These are phyloP conservation scores for Sialis fuliginosa DNA, from an alignment of 2,888 invertebrate species.

Conservation along the genomic window DNA sequence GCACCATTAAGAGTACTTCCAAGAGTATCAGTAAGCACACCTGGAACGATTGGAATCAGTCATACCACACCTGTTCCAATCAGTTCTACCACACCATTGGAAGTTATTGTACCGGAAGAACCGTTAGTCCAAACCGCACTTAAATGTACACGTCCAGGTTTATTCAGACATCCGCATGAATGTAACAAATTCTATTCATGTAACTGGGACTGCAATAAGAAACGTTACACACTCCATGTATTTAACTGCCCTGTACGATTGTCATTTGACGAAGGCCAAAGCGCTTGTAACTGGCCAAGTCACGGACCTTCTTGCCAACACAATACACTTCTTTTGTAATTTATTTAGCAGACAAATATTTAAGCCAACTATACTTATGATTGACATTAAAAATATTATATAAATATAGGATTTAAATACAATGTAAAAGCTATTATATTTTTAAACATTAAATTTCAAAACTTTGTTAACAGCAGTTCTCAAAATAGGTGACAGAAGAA, in stretches of 20 bases:
- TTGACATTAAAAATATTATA: no score
- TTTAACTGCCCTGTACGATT: slow-evolving; percentile 66
- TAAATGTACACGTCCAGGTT: slow-evolving; percentile 40
- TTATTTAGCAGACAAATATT: background rate
- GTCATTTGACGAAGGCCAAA: slow-evolving; percentile 53
- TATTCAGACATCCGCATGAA: slow-evolving; percentile 53
- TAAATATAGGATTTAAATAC: no score
- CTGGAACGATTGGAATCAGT: background rate
- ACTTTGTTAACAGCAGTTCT: no score
- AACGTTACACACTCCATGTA: slow-evolving; percentile 53
- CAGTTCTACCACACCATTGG: slow-evolving; percentile 17
- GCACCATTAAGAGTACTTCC: background rate
- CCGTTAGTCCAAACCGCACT: slow-evolving; percentile 42
- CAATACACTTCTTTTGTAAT: slow-evolving; percentile 33
- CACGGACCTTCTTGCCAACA: slow-evolving; percentile 61
- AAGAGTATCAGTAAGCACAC: slow-evolving; percentile 1
- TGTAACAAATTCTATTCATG: slow-evolving; percentile 73
- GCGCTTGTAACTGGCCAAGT: slow-evolving; percentile 72
- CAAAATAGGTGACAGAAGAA: no score
- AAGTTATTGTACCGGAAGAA: slow-evolving; percentile 33
- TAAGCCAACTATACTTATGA: no score
- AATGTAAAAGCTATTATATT: no score
- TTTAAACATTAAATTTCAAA: no score
- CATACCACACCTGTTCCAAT: slow-evolving; percentile 11
- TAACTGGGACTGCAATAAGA: slow-evolving; percentile 61